A percentile compares a stretch with the other conserved stretches of the same genome.
Evolutionary conservation across 1,140 invertebrate species (phyloP).

Genomic region (Lanistes nyassanus): DNA sequence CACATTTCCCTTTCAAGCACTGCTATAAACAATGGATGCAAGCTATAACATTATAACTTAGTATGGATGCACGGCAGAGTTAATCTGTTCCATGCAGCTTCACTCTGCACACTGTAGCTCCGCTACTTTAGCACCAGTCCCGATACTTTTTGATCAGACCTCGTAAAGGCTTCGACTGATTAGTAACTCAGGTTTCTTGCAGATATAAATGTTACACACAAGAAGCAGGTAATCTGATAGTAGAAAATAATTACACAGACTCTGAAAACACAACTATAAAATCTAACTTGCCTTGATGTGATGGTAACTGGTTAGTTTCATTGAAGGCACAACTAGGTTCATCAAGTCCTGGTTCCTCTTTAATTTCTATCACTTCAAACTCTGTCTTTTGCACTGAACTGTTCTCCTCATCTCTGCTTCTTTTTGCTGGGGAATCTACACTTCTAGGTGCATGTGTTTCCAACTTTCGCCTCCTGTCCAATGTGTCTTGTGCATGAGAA

Average conservation of each 20-base stretch:
- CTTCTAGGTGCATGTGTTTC: conserved; percentile 4
- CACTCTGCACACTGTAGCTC: too few species aligned
- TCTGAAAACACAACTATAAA: neutral
- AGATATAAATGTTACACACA: too few species aligned
- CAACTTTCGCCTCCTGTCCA: conserved; percentile 8
- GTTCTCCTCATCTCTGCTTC: neutral
- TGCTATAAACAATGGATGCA: too few species aligned
- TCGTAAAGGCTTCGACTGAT: too few species aligned
- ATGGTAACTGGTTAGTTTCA: neutral
- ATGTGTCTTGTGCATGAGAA: neutral
- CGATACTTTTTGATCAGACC: too few species aligned
- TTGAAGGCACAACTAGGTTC: conserved; percentile 13
- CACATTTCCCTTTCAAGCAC: too few species aligned
- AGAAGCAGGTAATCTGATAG: neutral
- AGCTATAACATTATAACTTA: too few species aligned
- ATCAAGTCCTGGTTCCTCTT: conserved; percentile 23
- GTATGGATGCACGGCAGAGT: too few species aligned
- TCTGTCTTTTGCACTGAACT: conserved; percentile 10
- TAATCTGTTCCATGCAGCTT: too few species aligned
- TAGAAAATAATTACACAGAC: neutral
- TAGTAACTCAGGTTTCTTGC: too few species aligned
- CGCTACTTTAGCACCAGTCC: too few species aligned
- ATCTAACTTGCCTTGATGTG: conserved; percentile 2
- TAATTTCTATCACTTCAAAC: conserved; percentile 26
- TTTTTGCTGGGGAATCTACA: conserved; percentile 13